A percentile compares a stretch with the other conserved stretches of the same genome.
Evolutionary conservation across 2,888 invertebrate genomes (phyloP).

Genomic region (Ptychoptera albimana): DNA sequence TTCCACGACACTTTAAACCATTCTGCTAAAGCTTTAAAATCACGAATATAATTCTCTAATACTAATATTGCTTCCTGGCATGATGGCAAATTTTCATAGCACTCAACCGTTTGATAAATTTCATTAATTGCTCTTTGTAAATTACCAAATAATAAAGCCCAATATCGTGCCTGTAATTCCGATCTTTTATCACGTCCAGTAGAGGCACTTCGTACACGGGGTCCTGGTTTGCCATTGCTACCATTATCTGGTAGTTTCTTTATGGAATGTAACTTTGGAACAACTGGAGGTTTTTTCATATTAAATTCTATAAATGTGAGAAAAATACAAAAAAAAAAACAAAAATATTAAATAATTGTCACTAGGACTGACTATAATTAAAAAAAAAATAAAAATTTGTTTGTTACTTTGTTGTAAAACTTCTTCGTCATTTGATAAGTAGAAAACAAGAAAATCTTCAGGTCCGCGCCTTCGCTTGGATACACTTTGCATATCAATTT

Average conservation of each 20-base stretch:
- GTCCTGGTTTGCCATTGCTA: constrained; percentile 25
- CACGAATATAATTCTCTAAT: constrained; percentile 82
- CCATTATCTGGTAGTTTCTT: background rate
- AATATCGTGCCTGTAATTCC: constrained; percentile 81
- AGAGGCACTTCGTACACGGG: constrained; percentile 65
- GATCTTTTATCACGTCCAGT: constrained; percentile 76
- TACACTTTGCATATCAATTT: too few species aligned
- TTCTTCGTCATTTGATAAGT: too few species aligned
- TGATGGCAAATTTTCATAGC: constrained; percentile 83
- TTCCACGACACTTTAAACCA: constrained; percentile 90
- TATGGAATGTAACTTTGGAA: constrained; percentile 17
- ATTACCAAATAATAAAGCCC: constrained; percentile 91
- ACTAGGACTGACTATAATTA: too few species aligned
- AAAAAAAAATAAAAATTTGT: too few species aligned
- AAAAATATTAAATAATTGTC: too few species aligned
- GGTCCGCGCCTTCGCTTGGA: too few species aligned
- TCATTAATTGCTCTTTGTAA: constrained; percentile 83
- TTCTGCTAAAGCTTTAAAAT: constrained; percentile 85
- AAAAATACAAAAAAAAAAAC: background rate
- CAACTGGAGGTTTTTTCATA: constrained; percentile 17
- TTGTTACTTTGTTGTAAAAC: too few species aligned
- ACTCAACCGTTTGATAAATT: constrained; percentile 90
- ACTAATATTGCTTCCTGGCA: constrained; percentile 94
- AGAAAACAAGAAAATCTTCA: too few species aligned
- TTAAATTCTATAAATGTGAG: constrained; percentile 2